Base-by-base conservation (phyloP, 2,797 vertebrate genomes). In the Acanthiza pusilla region DNA sequence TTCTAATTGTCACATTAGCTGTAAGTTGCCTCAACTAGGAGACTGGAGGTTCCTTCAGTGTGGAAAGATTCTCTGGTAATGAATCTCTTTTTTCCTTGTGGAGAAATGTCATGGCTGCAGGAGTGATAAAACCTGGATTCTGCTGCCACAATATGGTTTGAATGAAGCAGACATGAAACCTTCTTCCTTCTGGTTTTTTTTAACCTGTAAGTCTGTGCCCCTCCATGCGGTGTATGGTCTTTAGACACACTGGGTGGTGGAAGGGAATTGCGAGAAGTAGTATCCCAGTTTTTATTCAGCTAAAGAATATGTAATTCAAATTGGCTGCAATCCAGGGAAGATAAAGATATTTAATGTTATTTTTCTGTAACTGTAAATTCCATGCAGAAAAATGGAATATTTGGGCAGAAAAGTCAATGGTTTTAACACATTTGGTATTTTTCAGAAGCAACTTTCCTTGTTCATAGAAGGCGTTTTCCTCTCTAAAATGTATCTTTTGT, bases 151-250 rank as follows among this genome's bases (percentile, higher is more conserved):
- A 2, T 74, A 4, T 43, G 43, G 30, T 47, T 70, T 70, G 40
- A 38, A 42, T 48, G 62, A 70, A 65, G 58, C 29, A 72, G 51
- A 21, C 7, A 2, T 18, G 16, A 78, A 84, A 38, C 10, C 14
- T 85, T 78, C 29, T 82, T 87, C 27, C 17, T 53, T 75, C 51
- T 67, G 14, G 14, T 2, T 22, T 36, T 67, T 54, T 58, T 0
- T 55, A 29, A 62, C 36, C n/a, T 4, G 0, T 6, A 10, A 36
- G 4, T 81, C 58, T 12, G 0, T 43, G 19, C 25, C 12, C 27
- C 61, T 21, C 26, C 26, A 20, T 51, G 77, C 16, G n/a, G 10
- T 5, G 22, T 40, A 25, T 4, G 4, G 32, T 34, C 32, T 48
- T 60, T 38, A 9, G 25, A 81, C 67, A 29, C 57, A 16, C 3